phyloP scores from a whole-genome alignment of 2,797 vertebrate genomes.

The Danio aesculapii region DNA sequence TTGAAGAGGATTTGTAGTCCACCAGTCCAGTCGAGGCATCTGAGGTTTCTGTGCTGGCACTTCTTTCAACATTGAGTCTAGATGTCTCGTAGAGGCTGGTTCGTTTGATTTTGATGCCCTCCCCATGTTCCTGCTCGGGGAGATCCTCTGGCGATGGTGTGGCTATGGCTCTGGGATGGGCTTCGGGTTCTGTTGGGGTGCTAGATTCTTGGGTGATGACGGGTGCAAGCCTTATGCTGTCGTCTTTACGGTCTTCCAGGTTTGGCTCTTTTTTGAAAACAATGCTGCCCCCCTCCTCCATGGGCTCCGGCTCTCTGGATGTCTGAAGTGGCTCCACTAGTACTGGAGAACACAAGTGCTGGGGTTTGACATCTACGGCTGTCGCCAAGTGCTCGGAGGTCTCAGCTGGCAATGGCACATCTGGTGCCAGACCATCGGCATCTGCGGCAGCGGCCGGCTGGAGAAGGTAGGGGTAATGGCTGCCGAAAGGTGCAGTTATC shows the following conservation, averaged over 20 bases:
- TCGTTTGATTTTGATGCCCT: conserved; percentile 72
- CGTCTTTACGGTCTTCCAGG: conserved; percentile 73
- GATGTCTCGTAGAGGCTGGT: conserved; percentile 71
- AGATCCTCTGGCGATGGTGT: conserved; percentile 56
- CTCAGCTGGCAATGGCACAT: conserved; percentile 76
- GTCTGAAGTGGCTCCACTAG: conserved; percentile 74
- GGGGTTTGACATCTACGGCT: conserved; percentile 83
- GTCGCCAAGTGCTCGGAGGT: conserved; percentile 79
- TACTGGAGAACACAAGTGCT: conserved; percentile 80
- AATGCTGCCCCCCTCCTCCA: conserved; percentile 74
- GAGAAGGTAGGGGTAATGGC: conserved; percentile 87
- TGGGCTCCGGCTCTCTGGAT: conserved; percentile 67
- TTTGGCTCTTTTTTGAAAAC: conserved; percentile 84
- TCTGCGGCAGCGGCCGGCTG: conserved; percentile 82
- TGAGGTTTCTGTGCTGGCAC: conserved; percentile 66
- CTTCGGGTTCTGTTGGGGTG: conserved; percentile 11
- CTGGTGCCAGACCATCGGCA: conserved; percentile 80
- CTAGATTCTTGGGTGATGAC: conserved; percentile 62
- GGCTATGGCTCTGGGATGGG: conserved; percentile 44
- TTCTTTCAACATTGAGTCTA: conserved; percentile 68
- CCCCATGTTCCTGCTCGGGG: conserved; percentile 68
- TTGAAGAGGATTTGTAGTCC: conserved; percentile 47
- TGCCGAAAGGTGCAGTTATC: conserved; percentile 85
- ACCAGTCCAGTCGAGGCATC: conserved; percentile 67
- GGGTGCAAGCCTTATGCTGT: conserved; percentile 65